phyloP scores from a whole-genome alignment of 2,888 invertebrate genomes.

The Gortyna flavago region DNA sequence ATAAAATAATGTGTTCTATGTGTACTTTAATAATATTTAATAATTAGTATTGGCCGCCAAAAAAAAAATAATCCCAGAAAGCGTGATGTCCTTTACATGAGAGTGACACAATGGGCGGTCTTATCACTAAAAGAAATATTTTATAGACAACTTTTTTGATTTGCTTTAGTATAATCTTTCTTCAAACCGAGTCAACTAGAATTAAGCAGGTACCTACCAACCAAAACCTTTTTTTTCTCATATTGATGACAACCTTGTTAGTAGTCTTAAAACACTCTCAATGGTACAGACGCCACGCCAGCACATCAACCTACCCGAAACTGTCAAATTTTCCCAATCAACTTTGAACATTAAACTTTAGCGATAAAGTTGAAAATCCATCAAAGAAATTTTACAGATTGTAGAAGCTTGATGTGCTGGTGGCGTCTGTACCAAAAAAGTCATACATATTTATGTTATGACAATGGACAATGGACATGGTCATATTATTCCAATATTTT shows the following conservation, averaged over 20 bases:
- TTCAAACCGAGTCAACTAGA: background rate
- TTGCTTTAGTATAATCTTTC: background rate
- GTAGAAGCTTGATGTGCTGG: too few species aligned
- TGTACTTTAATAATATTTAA: background rate
- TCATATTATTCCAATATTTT: constrained; percentile 7
- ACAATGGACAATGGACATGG: background rate
- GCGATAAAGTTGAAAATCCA: too few species aligned
- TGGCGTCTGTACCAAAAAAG: background rate
- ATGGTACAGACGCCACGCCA: too few species aligned
- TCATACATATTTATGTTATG: constrained; percentile 10
- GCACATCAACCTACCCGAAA: too few species aligned
- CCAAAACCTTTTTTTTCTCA: background rate
- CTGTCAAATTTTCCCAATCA: too few species aligned
- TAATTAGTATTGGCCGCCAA: too few species aligned
- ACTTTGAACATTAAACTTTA: too few species aligned
- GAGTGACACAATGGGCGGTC: background rate
- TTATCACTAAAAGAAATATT: background rate
- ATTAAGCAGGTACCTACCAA: background rate
- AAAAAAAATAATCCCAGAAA: too few species aligned
- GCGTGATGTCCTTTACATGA: background rate
- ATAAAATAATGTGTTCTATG: background rate
- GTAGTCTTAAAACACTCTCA: background rate
- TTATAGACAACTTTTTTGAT: background rate
- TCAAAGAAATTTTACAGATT: too few species aligned
- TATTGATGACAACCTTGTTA: background rate